Evolutionary conservation across 2,888 invertebrate genomes (phyloP), one percentile per base, ranked within the genome.

Genomic region (Ormyrus nitidulus): DNA sequence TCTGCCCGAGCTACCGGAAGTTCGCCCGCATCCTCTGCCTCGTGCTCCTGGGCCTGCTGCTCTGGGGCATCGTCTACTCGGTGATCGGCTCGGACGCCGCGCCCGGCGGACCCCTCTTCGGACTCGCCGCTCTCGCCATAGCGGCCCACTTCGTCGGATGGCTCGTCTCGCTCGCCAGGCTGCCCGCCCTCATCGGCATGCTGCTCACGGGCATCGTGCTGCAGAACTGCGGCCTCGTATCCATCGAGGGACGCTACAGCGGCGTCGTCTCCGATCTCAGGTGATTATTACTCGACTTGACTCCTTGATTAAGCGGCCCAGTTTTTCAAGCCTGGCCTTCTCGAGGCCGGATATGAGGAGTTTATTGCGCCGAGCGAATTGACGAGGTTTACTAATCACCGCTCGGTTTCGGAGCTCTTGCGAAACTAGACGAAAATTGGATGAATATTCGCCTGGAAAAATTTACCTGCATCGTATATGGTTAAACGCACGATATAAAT

Each of bases 181-280:
- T 97, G 79, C 97, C 97, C 1, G 94, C 96, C 0, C 93, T 97
- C 11, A 95, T 97, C 84, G 97, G 97, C 71, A 97, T 97, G 96
- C 93, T 97, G 34, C 91, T 96, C 84, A 95, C 96, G 62, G 97
- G 97, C 84, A 93, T 97, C 72, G 85, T 96, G 59, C 93, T 94
- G 85, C 94, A 93, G 88, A 97, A 97, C 88, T 91, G 95, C 49
- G 95, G 95, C 56, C 93, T 95, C 86, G 94, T 96, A 71, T 91
- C 94, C 89, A 93, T 95, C 86, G 94, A 95, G 85, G 93, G 93
- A 6, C 92, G 92, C 51, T 96, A 95, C 88, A 89, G 91, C 66
- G 91, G 92, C 82, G 94, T 96, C 58, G 93, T 94, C 54, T 93
- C 94, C 54, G 94, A 95, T 88, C 91, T 97, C 83, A 94, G 95